A percentile compares a stretch with the other conserved stretches of the same genome.
phyloP scores from a whole-genome alignment of 2,888 invertebrate genomes.

The Diarsia brunnea region DNA sequence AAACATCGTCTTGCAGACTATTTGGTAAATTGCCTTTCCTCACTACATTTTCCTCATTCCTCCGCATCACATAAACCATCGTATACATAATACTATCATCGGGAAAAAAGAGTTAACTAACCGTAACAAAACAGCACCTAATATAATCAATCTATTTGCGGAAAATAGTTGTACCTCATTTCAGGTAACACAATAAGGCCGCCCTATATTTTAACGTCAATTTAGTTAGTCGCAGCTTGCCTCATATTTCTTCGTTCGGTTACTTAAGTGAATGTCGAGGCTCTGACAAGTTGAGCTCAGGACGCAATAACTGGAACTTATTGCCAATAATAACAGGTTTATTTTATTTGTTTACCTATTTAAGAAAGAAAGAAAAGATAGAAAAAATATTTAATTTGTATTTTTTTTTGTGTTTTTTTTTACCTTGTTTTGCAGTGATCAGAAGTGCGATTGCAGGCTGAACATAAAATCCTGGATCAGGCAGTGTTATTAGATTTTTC shows the following conservation, averaged over 20 bases:
- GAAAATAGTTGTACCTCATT: slow-evolving; percentile 6
- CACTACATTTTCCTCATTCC: too few species aligned
- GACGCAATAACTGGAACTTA: slow-evolving; percentile 19
- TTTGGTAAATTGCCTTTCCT: too few species aligned
- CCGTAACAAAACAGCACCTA: not conserved
- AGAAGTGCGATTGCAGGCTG: too few species aligned
- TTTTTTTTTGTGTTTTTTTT: too few species aligned
- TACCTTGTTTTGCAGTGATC: too few species aligned
- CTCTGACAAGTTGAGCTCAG: slow-evolving; percentile 30
- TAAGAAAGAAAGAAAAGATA: not conserved
- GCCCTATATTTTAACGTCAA: slow-evolving; percentile 40
- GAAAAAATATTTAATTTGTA: too few species aligned
- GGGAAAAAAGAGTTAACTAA: not conserved
- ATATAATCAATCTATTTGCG: not conserved
- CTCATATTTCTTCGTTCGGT: slow-evolving; percentile 45
- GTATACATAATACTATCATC: not conserved
- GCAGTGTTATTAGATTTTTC: too few species aligned
- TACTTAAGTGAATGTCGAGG: slow-evolving; percentile 14
- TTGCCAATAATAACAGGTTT: not conserved
- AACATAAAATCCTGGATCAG: too few species aligned
- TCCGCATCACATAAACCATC: too few species aligned
- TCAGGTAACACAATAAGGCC: not conserved
- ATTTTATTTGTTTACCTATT: not conserved
- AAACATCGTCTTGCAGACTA: too few species aligned
- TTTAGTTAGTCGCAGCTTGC: slow-evolving; percentile 14